Conservation (phyloP, 2,888 invertebrate genomes). For the Pimpla rufipes region DNA sequence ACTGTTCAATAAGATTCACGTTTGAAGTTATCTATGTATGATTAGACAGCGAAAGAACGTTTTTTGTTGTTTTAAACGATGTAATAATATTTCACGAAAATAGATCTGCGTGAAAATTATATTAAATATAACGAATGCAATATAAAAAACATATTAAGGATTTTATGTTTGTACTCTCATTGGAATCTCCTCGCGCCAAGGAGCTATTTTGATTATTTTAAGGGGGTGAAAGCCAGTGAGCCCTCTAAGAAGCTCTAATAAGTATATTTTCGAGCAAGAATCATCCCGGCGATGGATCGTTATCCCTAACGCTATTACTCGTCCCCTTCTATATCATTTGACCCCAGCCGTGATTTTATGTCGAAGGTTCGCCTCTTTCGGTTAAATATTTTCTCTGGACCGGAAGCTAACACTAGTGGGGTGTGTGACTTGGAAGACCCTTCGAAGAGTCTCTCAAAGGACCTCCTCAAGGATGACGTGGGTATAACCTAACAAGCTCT, state of each 20-base stretch:
- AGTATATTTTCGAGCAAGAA: slow-evolving; percentile 53
- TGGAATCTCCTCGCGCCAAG: slow-evolving; percentile 62
- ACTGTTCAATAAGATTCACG: too few relatives aligned
- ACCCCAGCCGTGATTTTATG: slow-evolving; percentile 40
- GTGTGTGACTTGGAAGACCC: slow-evolving; percentile 42
- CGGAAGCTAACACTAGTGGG: slow-evolving; percentile 6
- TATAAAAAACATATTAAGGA: background rate
- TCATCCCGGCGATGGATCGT: slow-evolving; percentile 50
- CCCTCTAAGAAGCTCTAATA: slow-evolving; percentile 68
- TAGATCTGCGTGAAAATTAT: background rate
- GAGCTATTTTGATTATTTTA: slow-evolving; percentile 66
- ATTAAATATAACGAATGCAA: background rate
- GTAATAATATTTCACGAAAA: background rate
- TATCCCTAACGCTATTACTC: slow-evolving; percentile 34
- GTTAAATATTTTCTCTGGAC: slow-evolving; percentile 38
- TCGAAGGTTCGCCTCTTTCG: slow-evolving; percentile 8
- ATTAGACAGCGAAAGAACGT: too few relatives aligned
- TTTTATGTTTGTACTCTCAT: slow-evolving; percentile 20
- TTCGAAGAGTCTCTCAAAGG: slow-evolving; percentile 41
- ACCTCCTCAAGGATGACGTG: slow-evolving; percentile 33
- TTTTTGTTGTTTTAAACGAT: too few relatives aligned
- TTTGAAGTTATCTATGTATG: too few relatives aligned
- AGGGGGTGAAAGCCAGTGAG: slow-evolving; percentile 67
- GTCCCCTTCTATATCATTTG: slow-evolving; percentile 20
- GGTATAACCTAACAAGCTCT: slow-evolving; percentile 57